A percentile compares a stretch with the other conserved stretches of the same genome.
These are phyloP conservation scores for Scelioninae gen. 2 DNA, from an alignment of 2,888 invertebrate species.

Conservation along the genomic window DNA sequence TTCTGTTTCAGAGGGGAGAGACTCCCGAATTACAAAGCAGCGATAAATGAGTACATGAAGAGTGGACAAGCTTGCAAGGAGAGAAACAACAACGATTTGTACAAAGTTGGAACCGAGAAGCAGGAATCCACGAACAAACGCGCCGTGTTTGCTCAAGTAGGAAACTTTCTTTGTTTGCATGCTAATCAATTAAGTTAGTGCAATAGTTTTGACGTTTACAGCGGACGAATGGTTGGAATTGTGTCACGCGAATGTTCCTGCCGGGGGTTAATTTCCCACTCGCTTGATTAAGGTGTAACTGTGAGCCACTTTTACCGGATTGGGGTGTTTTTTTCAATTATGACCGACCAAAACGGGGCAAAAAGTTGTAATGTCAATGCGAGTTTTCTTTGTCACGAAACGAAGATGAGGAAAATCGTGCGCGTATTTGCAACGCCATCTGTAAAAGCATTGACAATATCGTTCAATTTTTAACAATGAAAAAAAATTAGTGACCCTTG, in stretches of 20 bases:
- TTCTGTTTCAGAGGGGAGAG: constrained; percentile 64
- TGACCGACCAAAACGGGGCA: too few relatives aligned
- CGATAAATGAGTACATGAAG: constrained; percentile 46
- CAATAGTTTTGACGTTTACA: constrained; percentile 4
- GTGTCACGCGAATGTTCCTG: neutral
- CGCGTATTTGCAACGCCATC: too few relatives aligned
- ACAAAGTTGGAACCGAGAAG: constrained; percentile 43
- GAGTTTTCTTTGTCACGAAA: too few relatives aligned
- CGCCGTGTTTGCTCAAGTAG: constrained; percentile 70
- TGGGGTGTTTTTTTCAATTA: too few relatives aligned
- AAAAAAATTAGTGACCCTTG: too few relatives aligned
- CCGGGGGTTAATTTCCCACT: neutral
- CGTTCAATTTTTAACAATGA: too few relatives aligned
- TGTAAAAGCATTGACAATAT: too few relatives aligned
- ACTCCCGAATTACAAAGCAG: constrained; percentile 61
- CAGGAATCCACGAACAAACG: constrained; percentile 66
- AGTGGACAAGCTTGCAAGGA: constrained; percentile 60
- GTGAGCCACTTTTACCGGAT: too few relatives aligned
- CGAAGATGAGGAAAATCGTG: too few relatives aligned
- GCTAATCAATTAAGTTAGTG: constrained; percentile 12
- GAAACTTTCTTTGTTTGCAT: constrained; percentile 46
- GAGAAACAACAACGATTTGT: constrained; percentile 64
- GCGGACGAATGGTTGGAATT: too few relatives aligned
- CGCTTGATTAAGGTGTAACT: neutral
- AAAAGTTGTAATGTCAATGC: too few relatives aligned